These are phyloP conservation scores for Turdus rufiventris DNA, from an alignment of 2,113 vertebrate species.

Conservation along the genomic window DNA sequence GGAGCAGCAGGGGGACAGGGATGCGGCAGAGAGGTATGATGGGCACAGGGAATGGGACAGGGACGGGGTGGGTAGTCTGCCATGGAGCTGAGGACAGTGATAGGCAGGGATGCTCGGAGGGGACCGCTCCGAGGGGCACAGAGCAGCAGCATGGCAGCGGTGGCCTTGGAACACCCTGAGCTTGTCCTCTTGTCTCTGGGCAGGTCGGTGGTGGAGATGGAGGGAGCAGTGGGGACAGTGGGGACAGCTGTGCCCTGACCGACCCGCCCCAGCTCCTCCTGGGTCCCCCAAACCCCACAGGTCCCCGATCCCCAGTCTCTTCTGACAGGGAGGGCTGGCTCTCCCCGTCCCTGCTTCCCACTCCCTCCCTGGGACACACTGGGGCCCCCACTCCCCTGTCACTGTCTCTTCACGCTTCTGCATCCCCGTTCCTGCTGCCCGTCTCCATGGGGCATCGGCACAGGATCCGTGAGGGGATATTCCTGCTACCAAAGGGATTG, in stretches of 20 bases:
- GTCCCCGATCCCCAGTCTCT: not conserved
- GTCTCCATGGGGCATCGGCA: rapidly evolving
- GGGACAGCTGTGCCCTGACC: no score
- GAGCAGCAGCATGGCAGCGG: not conserved
- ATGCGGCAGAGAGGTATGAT: not conserved
- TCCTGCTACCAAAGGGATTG: rapidly evolving
- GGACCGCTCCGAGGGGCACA: not conserved
- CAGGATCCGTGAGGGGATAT: rapidly evolving
- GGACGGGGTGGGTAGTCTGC: not conserved
- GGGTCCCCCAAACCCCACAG: not conserved
- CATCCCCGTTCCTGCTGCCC: not conserved
- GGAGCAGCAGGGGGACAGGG: not conserved
- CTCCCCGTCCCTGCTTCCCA: not conserved
- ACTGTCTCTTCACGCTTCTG: rapidly evolving
- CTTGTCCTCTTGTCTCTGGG: not conserved
- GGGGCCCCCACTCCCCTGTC: not conserved
- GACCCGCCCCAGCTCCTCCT: not conserved
- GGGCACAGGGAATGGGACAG: not conserved
- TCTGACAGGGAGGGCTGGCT: not conserved
- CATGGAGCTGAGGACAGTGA: not conserved
- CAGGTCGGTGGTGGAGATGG: not conserved
- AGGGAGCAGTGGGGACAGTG: not conserved
- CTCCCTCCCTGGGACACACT: rapidly evolving
- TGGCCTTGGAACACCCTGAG: not conserved
- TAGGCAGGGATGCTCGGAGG: not conserved